Conservation (phyloP, 2,888 invertebrate genomes). For the Heliconius erato region DNA sequence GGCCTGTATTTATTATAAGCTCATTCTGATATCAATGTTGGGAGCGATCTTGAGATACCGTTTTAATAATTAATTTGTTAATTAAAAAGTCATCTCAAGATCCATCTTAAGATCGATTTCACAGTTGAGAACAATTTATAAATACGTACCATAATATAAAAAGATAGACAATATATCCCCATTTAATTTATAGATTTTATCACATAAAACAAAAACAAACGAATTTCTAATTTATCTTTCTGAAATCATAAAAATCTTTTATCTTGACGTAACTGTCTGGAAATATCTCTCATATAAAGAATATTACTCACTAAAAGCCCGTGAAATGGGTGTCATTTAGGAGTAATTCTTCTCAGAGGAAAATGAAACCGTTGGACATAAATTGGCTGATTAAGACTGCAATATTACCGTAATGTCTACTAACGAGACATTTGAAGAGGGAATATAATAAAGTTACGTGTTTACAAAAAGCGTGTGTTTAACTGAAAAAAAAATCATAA, state of each 20-base stretch:
- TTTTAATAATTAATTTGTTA: too few species aligned
- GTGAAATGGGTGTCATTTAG: slow-evolving; percentile 37
- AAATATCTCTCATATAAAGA: slow-evolving; percentile 25
- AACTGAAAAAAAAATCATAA: too few species aligned
- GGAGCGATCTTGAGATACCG: too few species aligned
- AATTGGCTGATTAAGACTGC: slow-evolving; percentile 39
- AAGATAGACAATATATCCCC: neutral
- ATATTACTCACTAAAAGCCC: slow-evolving; percentile 35
- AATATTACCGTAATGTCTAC: slow-evolving; percentile 14
- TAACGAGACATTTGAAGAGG: slow-evolving; percentile 14
- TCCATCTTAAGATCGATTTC: too few species aligned
- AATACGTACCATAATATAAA: too few species aligned
- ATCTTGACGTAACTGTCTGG: slow-evolving; percentile 12
- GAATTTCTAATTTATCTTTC: neutral
- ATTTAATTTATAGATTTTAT: neutral
- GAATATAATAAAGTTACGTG: neutral
- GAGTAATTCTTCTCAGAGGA: slow-evolving; percentile 31
- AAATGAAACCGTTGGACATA: slow-evolving; percentile 41
- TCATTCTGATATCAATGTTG: too few species aligned
- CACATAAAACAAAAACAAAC: neutral
- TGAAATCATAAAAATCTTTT: slow-evolving; percentile 17
- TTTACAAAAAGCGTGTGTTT: neutral
- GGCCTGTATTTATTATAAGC: too few species aligned
- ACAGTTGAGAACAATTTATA: too few species aligned
- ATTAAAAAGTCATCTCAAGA: too few species aligned